These are phyloP conservation scores for Ptychoptera contaminata DNA, from an alignment of 2,888 invertebrate species.

Conservation along the genomic window DNA sequence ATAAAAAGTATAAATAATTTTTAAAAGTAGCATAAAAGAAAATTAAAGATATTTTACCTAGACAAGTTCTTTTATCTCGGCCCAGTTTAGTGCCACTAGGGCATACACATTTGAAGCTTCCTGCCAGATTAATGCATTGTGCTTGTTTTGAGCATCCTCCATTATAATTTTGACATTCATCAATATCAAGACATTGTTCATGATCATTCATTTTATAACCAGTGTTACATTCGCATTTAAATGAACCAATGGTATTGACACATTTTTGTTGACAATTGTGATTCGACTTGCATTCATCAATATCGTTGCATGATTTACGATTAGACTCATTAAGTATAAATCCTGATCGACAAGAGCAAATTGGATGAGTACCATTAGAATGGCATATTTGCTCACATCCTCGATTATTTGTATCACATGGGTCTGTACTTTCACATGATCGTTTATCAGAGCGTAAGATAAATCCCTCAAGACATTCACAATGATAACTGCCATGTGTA, in stretches of 20 bases:
- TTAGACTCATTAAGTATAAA: constrained; percentile 19
- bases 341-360: constrained; percentile 32
- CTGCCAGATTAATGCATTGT: constrained; percentile 32
- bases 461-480: constrained; percentile 32
- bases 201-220: constrained; percentile 35
- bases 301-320: constrained; percentile 20
- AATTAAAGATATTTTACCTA: constrained; percentile 7
- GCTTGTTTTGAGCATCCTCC: constrained; percentile 23
- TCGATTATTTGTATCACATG: constrained; percentile 33
- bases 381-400: constrained; percentile 36
- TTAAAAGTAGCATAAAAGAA: background rate
- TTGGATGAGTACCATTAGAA: constrained; percentile 10
- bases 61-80: constrained; percentile 17
- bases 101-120: constrained; percentile 36
- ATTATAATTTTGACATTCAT: constrained; percentile 35
- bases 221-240: constrained; percentile 41
- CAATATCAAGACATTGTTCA: constrained; percentile 34
- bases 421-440: constrained; percentile 29
- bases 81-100: constrained; percentile 25
- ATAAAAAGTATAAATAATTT: background rate
- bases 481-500: constrained; percentile 39
- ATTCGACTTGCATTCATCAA: constrained; percentile 27
- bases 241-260: constrained; percentile 33
- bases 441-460: constrained; percentile 15
- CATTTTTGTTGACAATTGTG: constrained; percentile 34